Evolutionary conservation across 2,113 vertebrate species (phyloP).

Genomic region (Muntiacus muntjak): DNA sequence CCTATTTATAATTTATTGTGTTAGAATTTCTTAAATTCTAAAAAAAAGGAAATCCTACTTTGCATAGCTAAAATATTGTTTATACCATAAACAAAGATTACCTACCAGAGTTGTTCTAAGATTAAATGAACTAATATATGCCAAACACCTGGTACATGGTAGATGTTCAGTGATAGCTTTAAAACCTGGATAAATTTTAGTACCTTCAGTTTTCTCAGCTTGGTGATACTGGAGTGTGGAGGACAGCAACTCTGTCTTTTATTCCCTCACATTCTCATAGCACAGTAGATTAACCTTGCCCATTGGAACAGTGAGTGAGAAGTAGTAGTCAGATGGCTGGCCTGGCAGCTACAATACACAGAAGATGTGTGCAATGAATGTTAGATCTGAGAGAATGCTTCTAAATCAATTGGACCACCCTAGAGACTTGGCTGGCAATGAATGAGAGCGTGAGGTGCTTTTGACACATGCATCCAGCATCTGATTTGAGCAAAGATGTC

Average conservation of each 20-base stretch:
- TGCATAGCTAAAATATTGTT: slow-evolving; percentile 8
- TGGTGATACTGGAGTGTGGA: not conserved
- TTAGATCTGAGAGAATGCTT: slow-evolving; percentile 45
- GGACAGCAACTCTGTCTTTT: not conserved
- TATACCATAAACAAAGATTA: not conserved
- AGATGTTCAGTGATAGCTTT: not conserved
- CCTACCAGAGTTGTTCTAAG: not conserved
- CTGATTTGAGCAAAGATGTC: slow-evolving; percentile 66
- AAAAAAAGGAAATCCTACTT: not conserved
- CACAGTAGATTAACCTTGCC: not conserved
- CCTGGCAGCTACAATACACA: not conserved
- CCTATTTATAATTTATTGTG: not conserved
- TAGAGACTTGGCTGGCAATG: slow-evolving; percentile 56
- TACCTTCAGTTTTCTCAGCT: not conserved
- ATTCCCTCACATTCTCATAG: not conserved
- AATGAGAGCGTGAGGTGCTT: slow-evolving; percentile 54
- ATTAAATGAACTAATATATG: not conserved
- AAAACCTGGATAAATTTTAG: not conserved
- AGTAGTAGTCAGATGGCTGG: not conserved
- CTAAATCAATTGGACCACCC: slow-evolving; percentile 51
- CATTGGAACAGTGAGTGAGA: not conserved
- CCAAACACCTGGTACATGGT: not conserved
- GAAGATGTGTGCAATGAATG: not conserved
- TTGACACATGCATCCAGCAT: slow-evolving; percentile 41
- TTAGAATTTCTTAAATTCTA: not conserved